phyloP scores from a whole-genome alignment of 1,140 invertebrate species.

The Pissodes strobi region DNA sequence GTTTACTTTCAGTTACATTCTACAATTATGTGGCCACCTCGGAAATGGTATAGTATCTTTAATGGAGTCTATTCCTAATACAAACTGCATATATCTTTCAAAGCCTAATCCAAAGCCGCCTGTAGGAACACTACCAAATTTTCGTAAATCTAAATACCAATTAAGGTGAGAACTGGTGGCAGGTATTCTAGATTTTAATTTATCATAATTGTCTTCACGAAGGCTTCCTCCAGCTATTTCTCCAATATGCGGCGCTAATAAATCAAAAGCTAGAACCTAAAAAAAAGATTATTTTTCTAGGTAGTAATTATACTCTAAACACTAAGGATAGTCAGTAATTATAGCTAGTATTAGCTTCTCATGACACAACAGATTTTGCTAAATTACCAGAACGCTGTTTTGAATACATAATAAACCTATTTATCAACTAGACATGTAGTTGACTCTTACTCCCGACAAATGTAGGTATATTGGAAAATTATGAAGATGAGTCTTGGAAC shows the following conservation, averaged over 20 bases:
- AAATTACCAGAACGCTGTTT: too few species aligned
- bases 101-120: conserved; percentile 96
- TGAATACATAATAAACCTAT: too few species aligned
- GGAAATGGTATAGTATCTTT: conserved; percentile 96
- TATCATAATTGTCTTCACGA: conserved; percentile 78
- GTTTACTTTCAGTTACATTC: too few species aligned
- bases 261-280: conserved; percentile 83
- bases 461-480: too few species aligned
- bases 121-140: conserved; percentile 85
- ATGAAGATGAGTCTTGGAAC: too few species aligned
- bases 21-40: conserved; percentile 84
- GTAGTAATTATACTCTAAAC: too few species aligned
- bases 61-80: conserved; percentile 83
- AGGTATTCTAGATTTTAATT: conserved; percentile 68
- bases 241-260: conserved; percentile 85
- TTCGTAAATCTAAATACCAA: conserved; percentile 93
- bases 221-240: conserved; percentile 94
- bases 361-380: too few species aligned
- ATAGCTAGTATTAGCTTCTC: too few species aligned
- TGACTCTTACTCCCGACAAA: too few species aligned
- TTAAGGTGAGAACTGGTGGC: conserved; percentile 60
- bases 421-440: too few species aligned
- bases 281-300: too few species aligned
- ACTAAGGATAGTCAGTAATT: too few species aligned
- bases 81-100: conserved; percentile 84